Evolutionary conservation across 2,113 vertebrate species (phyloP), one percentile per base, ranked within the genome.

Genomic region (Hemicordylus capensis): DNA sequence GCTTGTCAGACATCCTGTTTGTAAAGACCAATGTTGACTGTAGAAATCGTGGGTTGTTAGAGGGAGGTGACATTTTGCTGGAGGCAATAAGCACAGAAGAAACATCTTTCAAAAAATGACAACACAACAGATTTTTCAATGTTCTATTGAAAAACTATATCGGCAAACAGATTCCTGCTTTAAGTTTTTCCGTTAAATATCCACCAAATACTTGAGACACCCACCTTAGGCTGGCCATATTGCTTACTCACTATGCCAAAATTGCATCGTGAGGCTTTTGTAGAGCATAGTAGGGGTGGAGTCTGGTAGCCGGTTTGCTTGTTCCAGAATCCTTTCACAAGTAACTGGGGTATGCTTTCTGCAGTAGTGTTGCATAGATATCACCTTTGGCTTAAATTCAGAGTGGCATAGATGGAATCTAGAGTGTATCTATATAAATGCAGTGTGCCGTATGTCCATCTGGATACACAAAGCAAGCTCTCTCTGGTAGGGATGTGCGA

Each of bases 1-100:
- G 34, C 74, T 84, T 80, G 78, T 80, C 86, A 87, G 86, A 66
- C 75, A 83, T 63, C 67, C 81, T 87, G 76, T 87, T 70, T 86
- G 72, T 88, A 85, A 89, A 89, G 79, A 85, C 87, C 76, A 34
- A 6, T 20, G 48, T 66, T 79, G 72, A 76, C 70, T 81, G 48
- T 73, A 46, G 85, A 46, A 85, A 48, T 80, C 66, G 66, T 61
- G 70, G 83, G 80, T 70, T 76, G 34, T 64, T 72, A 70, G 78
- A 61, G 67, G 31, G 51, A 84, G 86, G 74, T 67, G 51, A n/a
- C 81, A 46, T 80, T 69, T 73, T 83, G 74, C 84, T 84, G 58
- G 87, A 82, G 81, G 69, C 80, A 85, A 67, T 1, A 31, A 72
- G 74, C 78, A 69, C 76, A 82, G 80, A 90, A 87, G 72, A 17